phyloP scores from a whole-genome alignment of 2,888 invertebrate genomes.

The Ommatoiulus sabulosus region DNA sequence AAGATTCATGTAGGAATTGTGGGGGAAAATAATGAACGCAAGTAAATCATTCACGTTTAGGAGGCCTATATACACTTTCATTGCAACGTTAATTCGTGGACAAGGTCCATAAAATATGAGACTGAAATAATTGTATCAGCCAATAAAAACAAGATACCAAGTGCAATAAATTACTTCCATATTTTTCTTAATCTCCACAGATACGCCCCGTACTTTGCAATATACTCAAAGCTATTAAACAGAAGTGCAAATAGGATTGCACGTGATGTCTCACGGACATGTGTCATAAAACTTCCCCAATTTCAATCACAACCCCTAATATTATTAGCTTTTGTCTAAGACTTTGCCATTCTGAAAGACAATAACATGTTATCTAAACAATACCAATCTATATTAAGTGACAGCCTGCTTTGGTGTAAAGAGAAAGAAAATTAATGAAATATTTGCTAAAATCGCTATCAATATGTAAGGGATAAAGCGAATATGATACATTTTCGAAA shows the following conservation, averaged over 20 bases:
- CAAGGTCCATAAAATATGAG: not conserved
- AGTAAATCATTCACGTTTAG: not conserved
- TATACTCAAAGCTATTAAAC: not conserved
- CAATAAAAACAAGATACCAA: not conserved
- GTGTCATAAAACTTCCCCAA: not conserved
- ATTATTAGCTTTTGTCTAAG: not conserved
- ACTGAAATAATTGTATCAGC: not conserved
- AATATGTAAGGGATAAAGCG: no score
- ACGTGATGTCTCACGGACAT: not conserved
- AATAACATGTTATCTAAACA: not conserved
- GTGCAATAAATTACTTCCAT: not conserved
- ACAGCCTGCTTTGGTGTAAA: not conserved
- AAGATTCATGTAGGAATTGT: no score
- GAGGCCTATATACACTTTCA: not conserved
- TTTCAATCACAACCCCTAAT: not conserved
- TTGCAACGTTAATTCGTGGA: not conserved
- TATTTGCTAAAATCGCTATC: not conserved
- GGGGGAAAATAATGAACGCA: not conserved
- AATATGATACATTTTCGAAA: no score
- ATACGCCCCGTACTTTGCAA: not conserved
- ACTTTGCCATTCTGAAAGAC: not conserved
- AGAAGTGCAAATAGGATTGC: no score
- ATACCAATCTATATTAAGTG: not conserved
- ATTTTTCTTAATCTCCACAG: not conserved
- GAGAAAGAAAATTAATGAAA: not conserved